These are phyloP conservation scores for Phthorimaea operculella DNA, from an alignment of 1,140 invertebrate species.

Conservation along the genomic window DNA sequence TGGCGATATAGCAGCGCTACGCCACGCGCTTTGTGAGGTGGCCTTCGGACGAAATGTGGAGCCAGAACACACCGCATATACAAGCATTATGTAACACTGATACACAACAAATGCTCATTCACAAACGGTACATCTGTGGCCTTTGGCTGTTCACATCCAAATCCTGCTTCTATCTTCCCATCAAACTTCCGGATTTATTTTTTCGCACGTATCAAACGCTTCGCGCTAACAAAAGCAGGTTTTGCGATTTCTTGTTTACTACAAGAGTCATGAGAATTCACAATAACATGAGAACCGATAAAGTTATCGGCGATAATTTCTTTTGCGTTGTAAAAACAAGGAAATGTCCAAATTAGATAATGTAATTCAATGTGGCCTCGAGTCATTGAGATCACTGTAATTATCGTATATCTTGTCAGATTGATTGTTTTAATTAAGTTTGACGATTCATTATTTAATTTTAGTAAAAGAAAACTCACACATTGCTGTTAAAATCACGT, in stretches of 20 bases:
- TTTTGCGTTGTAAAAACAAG: constrained; percentile 49
- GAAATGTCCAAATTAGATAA: constrained; percentile 41
- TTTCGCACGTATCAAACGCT: background rate
- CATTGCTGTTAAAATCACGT: background rate
- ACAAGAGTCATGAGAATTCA: constrained; percentile 12
- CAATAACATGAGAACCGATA: constrained; percentile 27
- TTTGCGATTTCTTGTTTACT: constrained; percentile 20
- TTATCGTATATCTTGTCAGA: constrained; percentile 37
- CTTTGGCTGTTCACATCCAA: constrained; percentile 12
- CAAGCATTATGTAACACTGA: constrained; percentile 52
- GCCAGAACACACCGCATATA: constrained; percentile 42
- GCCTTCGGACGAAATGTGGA: constrained; percentile 61
- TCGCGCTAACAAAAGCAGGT: background rate
- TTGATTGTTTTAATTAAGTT: constrained; percentile 7
- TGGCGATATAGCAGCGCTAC: constrained; percentile 33
- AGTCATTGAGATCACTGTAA: constrained; percentile 49
- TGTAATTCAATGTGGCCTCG: constrained; percentile 36
- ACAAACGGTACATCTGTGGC: constrained; percentile 20
- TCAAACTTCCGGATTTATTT: constrained; percentile 1
- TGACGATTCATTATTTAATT: no score
- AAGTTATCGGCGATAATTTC: constrained; percentile 47
- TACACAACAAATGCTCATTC: constrained; percentile 59
- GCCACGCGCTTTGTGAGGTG: constrained; percentile 54
- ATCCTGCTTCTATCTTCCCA: constrained; percentile 1
- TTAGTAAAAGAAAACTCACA: background rate